Evolutionary conservation across 2,797 vertebrate genomes (phyloP), one percentile per base, ranked within the genome.

Genomic region (Pampus argenteus): DNA sequence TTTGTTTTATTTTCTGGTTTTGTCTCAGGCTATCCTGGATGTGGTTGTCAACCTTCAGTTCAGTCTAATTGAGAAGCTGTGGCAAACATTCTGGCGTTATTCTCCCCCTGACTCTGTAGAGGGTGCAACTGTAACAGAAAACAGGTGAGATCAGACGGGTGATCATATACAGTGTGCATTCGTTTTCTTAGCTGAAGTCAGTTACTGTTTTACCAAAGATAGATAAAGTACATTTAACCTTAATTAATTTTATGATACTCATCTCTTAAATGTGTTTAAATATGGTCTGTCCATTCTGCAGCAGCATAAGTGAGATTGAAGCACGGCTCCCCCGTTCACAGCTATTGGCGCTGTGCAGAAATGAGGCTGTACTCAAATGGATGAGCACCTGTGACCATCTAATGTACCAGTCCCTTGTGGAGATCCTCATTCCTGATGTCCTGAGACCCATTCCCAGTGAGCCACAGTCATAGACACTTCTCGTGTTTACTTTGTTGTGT

Each of bases 401-500:
- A 87, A 94, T 99, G 92, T 99, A 99, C 94, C 98, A 99, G 93
- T 95, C 97, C 9, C 95, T 99, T 69, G 97, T 99, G 86, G 98
- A 99, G 91, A 96, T 98, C 78, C 97, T 99, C 74, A 98, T 99
- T 86, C 98, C 98, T 0, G 98, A 99, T 8, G 98, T 99, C 85
- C 96, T 99, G 82, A 95, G 98, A 87, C 98, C 98, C 0, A 98
- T 99, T 87, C 98, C 98, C 93, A 98, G 98, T 99, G 86, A 97
- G 97, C 42, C 58, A 17, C 52, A 38, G 51, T 66, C 28, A 31
- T 2, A 26, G 1, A 69, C 57, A 10, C 18, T 17, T n/a, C 7
- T 61, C 26, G 4, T 65, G n/a, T 68, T 49, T 36, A 31, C 11
- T 3, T 47, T 48, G 13, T 18, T 52, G 0, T 17, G 1, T 26